Evolutionary conservation across 2,797 vertebrate species (phyloP).

Genomic region (Gymnocypris eckloni): DNA sequence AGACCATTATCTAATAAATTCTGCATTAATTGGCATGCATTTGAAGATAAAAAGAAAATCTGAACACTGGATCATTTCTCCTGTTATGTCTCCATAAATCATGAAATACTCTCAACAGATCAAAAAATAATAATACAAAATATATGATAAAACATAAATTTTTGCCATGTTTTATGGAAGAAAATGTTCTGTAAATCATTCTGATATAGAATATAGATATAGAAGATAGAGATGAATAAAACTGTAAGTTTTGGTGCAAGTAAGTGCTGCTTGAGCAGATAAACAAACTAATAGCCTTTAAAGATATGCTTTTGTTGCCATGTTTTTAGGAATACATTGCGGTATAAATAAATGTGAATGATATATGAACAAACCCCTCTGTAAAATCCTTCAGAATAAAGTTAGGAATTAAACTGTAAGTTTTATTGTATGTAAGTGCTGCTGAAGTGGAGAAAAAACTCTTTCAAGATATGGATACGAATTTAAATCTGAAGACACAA

Average conservation of each 20-base stretch:
- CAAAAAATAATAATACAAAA: too few relatives aligned
- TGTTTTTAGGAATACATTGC: too few relatives aligned
- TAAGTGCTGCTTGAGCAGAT: too few relatives aligned
- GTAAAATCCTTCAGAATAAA: neutral
- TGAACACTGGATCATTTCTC: too few relatives aligned
- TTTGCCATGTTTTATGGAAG: neutral
- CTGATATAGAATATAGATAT: too few relatives aligned
- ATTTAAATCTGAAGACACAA: neutral
- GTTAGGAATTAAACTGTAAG: neutral
- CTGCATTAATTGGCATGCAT: neutral
- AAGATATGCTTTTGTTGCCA: too few relatives aligned
- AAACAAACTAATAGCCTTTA: too few relatives aligned
- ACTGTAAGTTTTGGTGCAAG: too few relatives aligned
- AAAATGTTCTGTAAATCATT: neutral
- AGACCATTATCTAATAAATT: neutral
- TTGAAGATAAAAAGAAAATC: neutral
- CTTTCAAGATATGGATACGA: neutral
- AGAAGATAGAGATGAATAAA: too few relatives aligned
- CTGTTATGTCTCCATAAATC: neutral
- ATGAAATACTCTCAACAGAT: neutral
- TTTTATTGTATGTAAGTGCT: neutral
- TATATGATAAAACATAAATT: neutral
- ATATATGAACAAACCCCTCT: neutral
- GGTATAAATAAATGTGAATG: neutral
- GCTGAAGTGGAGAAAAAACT: neutral